Evolutionary conservation across 1,140 invertebrate species (phyloP), one percentile per base, ranked within the genome.

Genomic region (Araneus ventricosus): DNA sequence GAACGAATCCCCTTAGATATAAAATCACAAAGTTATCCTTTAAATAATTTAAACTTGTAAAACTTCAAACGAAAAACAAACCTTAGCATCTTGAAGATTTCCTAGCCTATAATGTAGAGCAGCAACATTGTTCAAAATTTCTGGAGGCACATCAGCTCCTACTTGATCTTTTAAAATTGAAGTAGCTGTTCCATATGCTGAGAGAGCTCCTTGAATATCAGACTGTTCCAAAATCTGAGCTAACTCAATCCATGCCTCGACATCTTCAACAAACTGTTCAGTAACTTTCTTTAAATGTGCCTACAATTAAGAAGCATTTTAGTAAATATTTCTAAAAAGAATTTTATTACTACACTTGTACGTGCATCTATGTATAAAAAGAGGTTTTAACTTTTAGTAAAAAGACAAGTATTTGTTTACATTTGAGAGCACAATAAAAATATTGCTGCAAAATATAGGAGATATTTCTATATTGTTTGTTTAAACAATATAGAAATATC

Each of bases 181-280:
- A 52, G 98, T 99, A 4, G 99, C 98, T 63, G 98, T 99, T 80
- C 97, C 97, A 95, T 99, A 99, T 0, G 99, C 98, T 94, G 97
- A 97, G 24, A 99, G 95, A 2, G 99, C 96, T 88, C 95, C 96
- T 95, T 97, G 97, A 45, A 99, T 96, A 96, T 99, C 99, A 94
- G 97, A 97, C 95, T 99, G 98, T 95, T 99, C 99, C 59, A 99
- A 96, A 95, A 99, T 99, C 96, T 99, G 99, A 0, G 99, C 99
- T 82, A 99, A 96, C 95, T 99, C 99, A 94, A 99, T 99, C 98
- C 99, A 99, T 2, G 99, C 99, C 95, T 99, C 99, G 4, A 99
- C 98, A 96, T 99, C 99, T 94, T 99, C 99, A 0, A 99, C 98
- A 95, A 99, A 99, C 95, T 99, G 98, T 95, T 99, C 98, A 0